These are phyloP conservation scores for Callipepla californica DNA, from an alignment of 2,113 vertebrate species.

Conservation along the genomic window DNA sequence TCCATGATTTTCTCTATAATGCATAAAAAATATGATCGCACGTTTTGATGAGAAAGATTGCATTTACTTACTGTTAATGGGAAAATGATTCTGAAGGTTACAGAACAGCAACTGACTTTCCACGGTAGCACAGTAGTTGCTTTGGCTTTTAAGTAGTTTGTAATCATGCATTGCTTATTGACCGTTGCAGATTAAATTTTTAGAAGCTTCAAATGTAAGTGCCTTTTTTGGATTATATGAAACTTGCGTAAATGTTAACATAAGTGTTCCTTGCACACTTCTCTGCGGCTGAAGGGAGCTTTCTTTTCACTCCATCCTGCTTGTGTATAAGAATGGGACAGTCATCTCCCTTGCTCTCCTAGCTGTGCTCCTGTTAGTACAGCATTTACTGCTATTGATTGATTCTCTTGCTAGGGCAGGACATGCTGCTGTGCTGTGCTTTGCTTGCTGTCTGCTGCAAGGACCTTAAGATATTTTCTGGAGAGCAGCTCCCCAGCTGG, in stretches of 20 bases:
- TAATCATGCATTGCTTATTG: not conserved
- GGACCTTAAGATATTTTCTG: not conserved
- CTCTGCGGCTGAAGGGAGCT: not conserved
- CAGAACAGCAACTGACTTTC: not conserved
- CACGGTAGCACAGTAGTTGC: not conserved
- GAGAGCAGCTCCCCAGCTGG: not conserved
- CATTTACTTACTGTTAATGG: slow-evolving; percentile 29
- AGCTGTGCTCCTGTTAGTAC: not conserved
- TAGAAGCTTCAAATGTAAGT: slow-evolving; percentile 31
- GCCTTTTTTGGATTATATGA: not conserved
- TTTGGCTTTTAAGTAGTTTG: slow-evolving; percentile 17
- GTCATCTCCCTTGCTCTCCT: not conserved
- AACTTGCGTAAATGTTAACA: not conserved
- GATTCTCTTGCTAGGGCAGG: not conserved
- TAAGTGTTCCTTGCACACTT: not conserved
- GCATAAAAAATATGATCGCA: slow-evolving; percentile 20
- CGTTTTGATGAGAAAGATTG: slow-evolving; percentile 27
- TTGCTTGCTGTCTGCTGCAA: not conserved
- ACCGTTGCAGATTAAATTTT: slow-evolving; percentile 4
- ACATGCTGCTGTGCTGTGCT: not conserved
- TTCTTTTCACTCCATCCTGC: not conserved
- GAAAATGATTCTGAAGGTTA: slow-evolving; percentile 61
- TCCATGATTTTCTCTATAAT: not conserved
- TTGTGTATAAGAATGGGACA: not conserved
- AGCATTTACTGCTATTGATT: not conserved